A percentile compares a stretch with the other conserved stretches of the same genome.
Conservation (phyloP, 2,797 vertebrate genomes). For the Artibeus jamaicensis region DNA sequence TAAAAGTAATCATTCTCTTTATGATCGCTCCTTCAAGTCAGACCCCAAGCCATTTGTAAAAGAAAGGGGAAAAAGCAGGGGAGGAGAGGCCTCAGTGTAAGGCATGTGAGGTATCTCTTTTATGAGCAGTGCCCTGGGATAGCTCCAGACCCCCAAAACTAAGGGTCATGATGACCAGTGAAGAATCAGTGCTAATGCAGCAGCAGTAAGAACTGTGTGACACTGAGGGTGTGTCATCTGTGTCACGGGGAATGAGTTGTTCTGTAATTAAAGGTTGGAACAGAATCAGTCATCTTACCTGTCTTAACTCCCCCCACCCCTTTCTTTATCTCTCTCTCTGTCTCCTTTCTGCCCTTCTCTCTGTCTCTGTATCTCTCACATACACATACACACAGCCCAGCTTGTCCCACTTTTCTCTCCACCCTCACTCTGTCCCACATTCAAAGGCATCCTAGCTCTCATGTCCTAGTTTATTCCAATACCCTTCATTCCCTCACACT, state of each 20-base stretch:
- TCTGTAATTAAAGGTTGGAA: neutral
- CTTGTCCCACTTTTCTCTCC: neutral
- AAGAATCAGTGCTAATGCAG: neutral
- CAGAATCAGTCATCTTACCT: neutral
- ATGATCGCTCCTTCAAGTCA: constrained; percentile 65
- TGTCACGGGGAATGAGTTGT: neutral
- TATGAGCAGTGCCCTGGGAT: neutral
- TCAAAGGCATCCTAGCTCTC: neutral
- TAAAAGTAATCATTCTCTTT: constrained; percentile 77
- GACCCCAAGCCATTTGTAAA: constrained; percentile 54
- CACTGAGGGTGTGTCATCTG: neutral
- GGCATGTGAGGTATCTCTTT: neutral
- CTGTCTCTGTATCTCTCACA: neutral
- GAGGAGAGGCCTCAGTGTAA: constrained; percentile 11
- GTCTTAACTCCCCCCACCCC: neutral
- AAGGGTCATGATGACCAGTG: neutral
- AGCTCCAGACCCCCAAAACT: neutral
- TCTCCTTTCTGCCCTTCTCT: no score
- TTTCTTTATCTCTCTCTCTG: no score
- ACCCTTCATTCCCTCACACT: neutral
- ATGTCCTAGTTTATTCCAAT: neutral
- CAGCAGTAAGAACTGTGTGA: neutral
- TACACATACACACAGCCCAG: neutral
- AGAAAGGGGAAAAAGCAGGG: neutral
- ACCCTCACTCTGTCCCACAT: neutral